Conservation (phyloP, 2,113 vertebrate species). For the Pelobates fuscus region DNA sequence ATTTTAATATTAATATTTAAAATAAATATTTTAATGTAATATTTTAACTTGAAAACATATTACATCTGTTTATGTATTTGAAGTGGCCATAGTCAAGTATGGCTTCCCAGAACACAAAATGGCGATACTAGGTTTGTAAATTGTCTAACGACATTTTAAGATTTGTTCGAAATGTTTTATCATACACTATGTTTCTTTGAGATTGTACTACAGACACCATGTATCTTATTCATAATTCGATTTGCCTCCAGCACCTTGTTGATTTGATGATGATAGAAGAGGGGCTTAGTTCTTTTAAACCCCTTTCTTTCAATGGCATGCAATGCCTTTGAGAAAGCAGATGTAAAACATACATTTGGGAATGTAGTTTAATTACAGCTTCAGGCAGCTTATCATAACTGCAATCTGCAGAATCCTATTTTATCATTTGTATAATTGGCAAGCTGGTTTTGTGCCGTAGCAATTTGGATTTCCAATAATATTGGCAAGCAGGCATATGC, state of each 20-base stretch:
- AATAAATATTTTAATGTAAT: too few species aligned
- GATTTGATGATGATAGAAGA: not conserved
- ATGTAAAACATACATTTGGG: not conserved
- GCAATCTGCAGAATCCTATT: slow-evolving; percentile 2
- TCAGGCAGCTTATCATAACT: not conserved
- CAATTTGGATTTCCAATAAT: not conserved
- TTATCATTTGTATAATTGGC: slow-evolving; percentile 6
- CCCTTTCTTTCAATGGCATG: not conserved
- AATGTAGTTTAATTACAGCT: slow-evolving; percentile 6
- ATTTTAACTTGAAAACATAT: too few species aligned
- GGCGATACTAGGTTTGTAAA: too few species aligned
- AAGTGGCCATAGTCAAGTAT: too few species aligned
- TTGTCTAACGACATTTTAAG: too few species aligned
- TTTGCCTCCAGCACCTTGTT: not conserved
- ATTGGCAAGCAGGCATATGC: not conserved
- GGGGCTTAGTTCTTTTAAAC: not conserved
- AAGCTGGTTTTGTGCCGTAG: not conserved
- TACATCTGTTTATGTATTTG: too few species aligned
- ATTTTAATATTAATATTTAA: too few species aligned
- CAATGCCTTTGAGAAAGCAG: slow-evolving; percentile 1
- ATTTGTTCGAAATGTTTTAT: too few species aligned
- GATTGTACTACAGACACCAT: too few species aligned
- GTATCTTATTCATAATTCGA: not conserved
- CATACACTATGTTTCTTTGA: too few species aligned
- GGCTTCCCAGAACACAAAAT: too few species aligned